These are phyloP conservation scores for Acheta domesticus DNA, from an alignment of 2,888 invertebrate genomes.

Conservation along the genomic window DNA sequence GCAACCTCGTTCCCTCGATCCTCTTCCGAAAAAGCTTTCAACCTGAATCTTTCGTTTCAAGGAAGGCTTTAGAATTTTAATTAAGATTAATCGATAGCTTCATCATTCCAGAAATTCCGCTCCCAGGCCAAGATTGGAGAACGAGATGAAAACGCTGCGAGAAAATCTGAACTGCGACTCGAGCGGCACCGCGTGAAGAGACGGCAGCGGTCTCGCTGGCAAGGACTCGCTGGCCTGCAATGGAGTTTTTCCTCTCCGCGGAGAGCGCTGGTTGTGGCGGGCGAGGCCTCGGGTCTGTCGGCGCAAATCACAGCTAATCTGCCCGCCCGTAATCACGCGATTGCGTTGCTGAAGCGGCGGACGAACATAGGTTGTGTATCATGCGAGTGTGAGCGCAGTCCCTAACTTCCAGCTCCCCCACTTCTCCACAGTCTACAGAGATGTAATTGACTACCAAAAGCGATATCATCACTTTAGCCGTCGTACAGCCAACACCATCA, in stretches of 20 bases:
- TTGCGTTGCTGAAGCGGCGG: not conserved
- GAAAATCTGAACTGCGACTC: no score
- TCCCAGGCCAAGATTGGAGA: not conserved
- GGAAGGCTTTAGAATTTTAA: not conserved
- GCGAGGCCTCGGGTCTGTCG: not conserved
- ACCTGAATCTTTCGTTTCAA: not conserved
- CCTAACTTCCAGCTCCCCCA: not conserved
- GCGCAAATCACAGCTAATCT: not conserved
- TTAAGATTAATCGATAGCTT: not conserved
- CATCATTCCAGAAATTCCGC: conserved; percentile 2
- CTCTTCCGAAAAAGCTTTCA: not conserved
- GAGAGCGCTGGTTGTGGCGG: not conserved
- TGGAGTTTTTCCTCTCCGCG: no score
- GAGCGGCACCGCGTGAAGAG: not conserved
- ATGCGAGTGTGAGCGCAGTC: not conserved
- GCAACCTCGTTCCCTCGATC: not conserved
- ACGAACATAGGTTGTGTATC: not conserved
- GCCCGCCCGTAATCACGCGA: not conserved
- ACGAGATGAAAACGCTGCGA: no score
- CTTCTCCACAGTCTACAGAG: no score
- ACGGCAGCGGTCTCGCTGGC: not conserved
- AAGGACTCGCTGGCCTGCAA: no score
- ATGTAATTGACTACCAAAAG: no score
- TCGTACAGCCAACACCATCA: no score
- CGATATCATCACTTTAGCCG: no score